Percentiles rank a stretch among this genome's conserved stretches.
phyloP scores from a whole-genome alignment of 2,113 vertebrate species.

The Zingel zingel region DNA sequence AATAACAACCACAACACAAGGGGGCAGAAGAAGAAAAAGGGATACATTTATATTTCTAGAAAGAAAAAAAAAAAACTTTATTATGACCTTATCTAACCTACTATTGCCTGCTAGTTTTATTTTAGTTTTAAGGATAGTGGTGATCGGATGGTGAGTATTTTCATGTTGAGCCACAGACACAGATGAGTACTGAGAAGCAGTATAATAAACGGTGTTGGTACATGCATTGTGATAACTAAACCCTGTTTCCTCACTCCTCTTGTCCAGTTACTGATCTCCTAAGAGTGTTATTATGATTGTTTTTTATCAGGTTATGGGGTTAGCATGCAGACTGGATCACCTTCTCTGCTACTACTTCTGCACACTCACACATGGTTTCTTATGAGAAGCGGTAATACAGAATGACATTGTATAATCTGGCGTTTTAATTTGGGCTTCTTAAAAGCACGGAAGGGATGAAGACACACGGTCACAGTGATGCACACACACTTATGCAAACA shows the following conservation, averaged over 20 bases:
- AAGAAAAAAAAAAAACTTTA: conserved; percentile 1
- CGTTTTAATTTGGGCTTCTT: conserved; percentile 3
- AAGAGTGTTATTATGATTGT: conserved; percentile 28
- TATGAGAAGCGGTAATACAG: not conserved
- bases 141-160: conserved; percentile 10
- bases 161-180: conserved; percentile 12
- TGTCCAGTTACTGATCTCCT: not conserved
- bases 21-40: not conserved
- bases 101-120: not conserved
- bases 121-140: not conserved
- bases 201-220: conserved; percentile 8
- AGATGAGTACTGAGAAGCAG: conserved; percentile 34
- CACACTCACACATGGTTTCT: not conserved
- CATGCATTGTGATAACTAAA: conserved; percentile 15
- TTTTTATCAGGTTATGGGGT: conserved; percentile 23
- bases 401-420: conserved; percentile 23
- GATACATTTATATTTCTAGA: not conserved
- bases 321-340: conserved; percentile 14
- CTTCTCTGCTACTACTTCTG: conserved; percentile 6
- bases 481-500: conserved; percentile 19
- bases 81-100: not conserved
- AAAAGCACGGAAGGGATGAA: conserved; percentile 14
- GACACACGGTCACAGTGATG: not conserved
- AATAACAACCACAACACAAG: not conserved
- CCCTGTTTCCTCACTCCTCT: conserved; percentile 3